Evolutionary conservation across 2,113 vertebrate genomes (phyloP).

Genomic region (Elgaria multicarinata): DNA sequence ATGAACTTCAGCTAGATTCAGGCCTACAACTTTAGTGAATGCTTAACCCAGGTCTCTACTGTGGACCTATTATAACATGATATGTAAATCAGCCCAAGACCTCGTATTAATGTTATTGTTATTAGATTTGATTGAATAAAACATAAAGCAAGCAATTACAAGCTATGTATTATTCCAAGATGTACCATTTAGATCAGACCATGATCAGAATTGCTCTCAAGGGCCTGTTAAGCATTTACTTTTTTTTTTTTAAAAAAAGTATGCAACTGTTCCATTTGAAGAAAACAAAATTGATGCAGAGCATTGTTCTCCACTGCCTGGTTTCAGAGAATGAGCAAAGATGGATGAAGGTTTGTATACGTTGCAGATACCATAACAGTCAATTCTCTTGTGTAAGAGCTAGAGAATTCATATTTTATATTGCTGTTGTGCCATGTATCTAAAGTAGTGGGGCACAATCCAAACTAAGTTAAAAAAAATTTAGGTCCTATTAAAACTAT

Average conservation of each 20-base stretch:
- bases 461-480: background rate
- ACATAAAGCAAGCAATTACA: slow-evolving; percentile 36
- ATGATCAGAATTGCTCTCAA: slow-evolving; percentile 61
- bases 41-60: background rate
- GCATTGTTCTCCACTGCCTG: slow-evolving; percentile 62
- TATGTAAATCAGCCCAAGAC: background rate
- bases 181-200: slow-evolving; percentile 55
- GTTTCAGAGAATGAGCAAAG: slow-evolving; percentile 46
- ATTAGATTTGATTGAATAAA: slow-evolving; percentile 43
- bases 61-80: background rate
- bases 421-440: slow-evolving; percentile 52
- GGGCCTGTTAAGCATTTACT: slow-evolving; percentile 64
- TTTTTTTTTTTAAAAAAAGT: slow-evolving; percentile 65
- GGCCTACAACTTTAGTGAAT: background rate
- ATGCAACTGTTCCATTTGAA: slow-evolving; percentile 61
- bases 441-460: background rate
- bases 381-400: background rate
- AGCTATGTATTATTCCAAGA: slow-evolving; percentile 46
- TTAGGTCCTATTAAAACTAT: background rate
- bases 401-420: slow-evolving; percentile 43
- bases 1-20: background rate
- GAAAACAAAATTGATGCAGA: slow-evolving; percentile 60
- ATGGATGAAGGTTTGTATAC: background rate
- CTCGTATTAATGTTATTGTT: slow-evolving; percentile 19
- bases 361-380: background rate